Evolutionary conservation across 37 sponge, comb jelly and placozoan genomes (phyloP).

Genomic region (Aplysina aerophoba): DNA sequence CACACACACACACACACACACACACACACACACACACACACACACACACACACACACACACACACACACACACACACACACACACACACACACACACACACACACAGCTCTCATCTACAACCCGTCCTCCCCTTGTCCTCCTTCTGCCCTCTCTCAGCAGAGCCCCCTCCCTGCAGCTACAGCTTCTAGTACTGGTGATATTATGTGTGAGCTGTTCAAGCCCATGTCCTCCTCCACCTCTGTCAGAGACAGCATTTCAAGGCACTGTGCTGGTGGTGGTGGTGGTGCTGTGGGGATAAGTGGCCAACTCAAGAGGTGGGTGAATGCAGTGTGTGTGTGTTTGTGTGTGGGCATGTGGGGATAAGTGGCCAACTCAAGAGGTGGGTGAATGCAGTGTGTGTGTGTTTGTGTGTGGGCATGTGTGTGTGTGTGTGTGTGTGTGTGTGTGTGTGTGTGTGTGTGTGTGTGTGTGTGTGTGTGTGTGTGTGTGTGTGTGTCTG

Average conservation of each 20-base stretch:
- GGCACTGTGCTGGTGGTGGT: not conserved
- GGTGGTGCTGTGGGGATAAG: not conserved
- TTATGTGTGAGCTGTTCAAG: constrained; percentile 29
- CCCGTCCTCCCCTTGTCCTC: too few species aligned
- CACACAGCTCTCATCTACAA: too few species aligned
- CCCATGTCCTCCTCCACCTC: not conserved
- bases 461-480: constrained; percentile 26
- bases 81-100: too few species aligned
- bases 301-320: not conserved
- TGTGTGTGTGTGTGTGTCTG: constrained; percentile 21
- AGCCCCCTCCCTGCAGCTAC: too few species aligned
- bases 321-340: not conserved
- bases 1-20: too few species aligned
- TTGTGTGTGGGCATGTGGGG: not conserved
- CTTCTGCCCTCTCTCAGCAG: too few species aligned
- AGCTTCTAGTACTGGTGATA: not conserved
- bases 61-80: too few species aligned
- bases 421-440: constrained; percentile 29
- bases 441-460: constrained; percentile 29
- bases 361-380: not conserved
- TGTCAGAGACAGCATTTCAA: not conserved
- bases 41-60: too few species aligned
- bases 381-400: not conserved
- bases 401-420: constrained; percentile 2
- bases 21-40: too few species aligned